Base-by-base conservation (phyloP, 2,797 vertebrate genomes). In the Acomys russatus region DNA sequence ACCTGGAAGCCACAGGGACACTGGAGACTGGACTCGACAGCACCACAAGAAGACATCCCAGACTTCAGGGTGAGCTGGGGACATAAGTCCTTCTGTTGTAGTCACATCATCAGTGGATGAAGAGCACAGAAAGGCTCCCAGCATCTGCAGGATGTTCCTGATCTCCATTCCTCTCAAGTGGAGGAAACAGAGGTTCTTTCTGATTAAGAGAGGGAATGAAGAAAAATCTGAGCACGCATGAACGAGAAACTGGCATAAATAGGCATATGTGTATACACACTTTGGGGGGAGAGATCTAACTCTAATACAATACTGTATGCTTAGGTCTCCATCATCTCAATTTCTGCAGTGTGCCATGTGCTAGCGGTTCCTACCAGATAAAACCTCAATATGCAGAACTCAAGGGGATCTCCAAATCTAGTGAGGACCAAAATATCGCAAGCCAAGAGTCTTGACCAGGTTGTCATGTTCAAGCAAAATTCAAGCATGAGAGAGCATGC, bases 1-100 rank as follows among this genome's bases (percentile, higher is more conserved):
- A 99, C 98, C 98, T 98, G 97, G 93, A 98, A 96, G 91, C 93
- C 96, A 82, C 84, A 84, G 1, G n/a, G 33, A 25, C 35, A 20
- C 23, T 20, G 78, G 38, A 54, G 71, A 51, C 54, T 0, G 17
- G 68, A 70, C 79, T 70, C 66, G 15, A n/a, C 6, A 2, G 9
- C 49, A 80, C n/a, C 1, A 44, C 44, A 73, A 88, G 82, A 35
- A 78, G 88, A 91, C 2, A 77, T 61, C 33, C 17, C 70, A 92
- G 90, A 97, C 97, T 79, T 98, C 44, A 0, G 95, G 92, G 88
- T 96, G 96, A 0, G 35, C 73, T 10, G 96, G 92, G 3, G 0
- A 74, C 4, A 86, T 9, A 0, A 89, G 97, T 30, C 97, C 96
- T 95, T 96, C 97, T 95, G 86, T 96, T 94, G 97, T 90, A 90